Evolutionary conservation across 1,140 invertebrate species (phyloP).

Genomic region (Penaeus chinensis): DNA sequence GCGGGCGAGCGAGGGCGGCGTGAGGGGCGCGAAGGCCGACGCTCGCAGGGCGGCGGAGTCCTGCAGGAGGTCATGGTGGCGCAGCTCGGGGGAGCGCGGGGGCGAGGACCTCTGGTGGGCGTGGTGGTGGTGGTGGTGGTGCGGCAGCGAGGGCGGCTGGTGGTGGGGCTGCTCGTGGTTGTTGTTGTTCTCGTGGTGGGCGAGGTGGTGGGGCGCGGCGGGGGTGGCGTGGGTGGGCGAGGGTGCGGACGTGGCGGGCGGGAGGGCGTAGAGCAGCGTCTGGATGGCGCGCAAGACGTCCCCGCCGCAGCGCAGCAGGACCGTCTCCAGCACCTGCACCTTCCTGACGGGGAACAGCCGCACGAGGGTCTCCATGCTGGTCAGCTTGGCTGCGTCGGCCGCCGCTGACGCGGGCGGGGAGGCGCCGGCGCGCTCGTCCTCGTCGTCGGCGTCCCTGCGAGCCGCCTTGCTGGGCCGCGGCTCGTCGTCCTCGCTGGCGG

Average conservation of each 20-base stretch:
- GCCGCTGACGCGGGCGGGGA: constrained; percentile 9
- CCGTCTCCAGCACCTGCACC: constrained; percentile 83
- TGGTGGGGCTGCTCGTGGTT: constrained; percentile 30
- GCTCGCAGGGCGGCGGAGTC: constrained; percentile 55
- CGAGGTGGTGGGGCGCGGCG: constrained; percentile 26
- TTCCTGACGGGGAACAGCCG: constrained; percentile 87
- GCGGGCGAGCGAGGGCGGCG: constrained; percentile 51
- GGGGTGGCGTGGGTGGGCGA: constrained; percentile 9
- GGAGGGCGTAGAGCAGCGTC: constrained; percentile 79
- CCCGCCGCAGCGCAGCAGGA: constrained; percentile 79
- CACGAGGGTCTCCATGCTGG: constrained; percentile 78
- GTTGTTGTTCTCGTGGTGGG: constrained; percentile 44
- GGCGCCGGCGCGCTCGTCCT: constrained; percentile 20
- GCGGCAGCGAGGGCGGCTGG: neutral
- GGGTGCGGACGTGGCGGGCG: constrained; percentile 65
- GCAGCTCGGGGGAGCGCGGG: constrained; percentile 39
- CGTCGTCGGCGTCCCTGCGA: constrained; percentile 36
- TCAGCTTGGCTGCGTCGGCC: constrained; percentile 66
- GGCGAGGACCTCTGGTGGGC: constrained; percentile 28
- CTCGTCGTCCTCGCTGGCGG: constrained; percentile 56
- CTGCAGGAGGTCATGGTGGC: constrained; percentile 57
- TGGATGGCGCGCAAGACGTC: constrained; percentile 93
- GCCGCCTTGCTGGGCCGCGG: constrained; percentile 42
- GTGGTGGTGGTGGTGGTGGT: constrained; percentile 49
- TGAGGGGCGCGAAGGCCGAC: constrained; percentile 55